Conservation (phyloP, 2,797 vertebrate genomes). For the Rhinoraja longicauda region DNA sequence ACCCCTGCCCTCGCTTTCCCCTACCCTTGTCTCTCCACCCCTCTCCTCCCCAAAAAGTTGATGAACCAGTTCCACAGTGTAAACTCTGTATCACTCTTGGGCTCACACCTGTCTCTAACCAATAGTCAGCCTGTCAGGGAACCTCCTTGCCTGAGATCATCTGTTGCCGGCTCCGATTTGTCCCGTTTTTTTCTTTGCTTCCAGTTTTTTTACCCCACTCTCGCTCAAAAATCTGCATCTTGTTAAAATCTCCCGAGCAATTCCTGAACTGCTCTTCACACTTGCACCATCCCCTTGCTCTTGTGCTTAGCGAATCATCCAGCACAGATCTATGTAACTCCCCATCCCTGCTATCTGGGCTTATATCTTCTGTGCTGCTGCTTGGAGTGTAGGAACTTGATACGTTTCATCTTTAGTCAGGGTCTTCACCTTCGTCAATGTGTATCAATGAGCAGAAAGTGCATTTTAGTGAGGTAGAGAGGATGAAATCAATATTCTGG, state of each 20-base stretch:
- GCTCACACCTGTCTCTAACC: too few relatives aligned
- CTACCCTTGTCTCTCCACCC: too few relatives aligned
- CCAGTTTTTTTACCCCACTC: too few relatives aligned
- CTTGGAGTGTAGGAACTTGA: neutral
- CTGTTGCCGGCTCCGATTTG: too few relatives aligned
- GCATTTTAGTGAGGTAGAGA: neutral
- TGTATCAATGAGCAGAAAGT: neutral
- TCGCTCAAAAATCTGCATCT: neutral
- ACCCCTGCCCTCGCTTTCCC: too few relatives aligned
- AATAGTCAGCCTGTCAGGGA: too few relatives aligned
- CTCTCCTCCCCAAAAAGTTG: too few relatives aligned
- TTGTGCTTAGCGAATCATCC: neutral
- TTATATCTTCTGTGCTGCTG: neutral
- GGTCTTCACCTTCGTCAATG: neutral
- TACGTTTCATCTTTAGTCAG: neutral
- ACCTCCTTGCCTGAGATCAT: too few relatives aligned
- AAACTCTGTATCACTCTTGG: too few relatives aligned
- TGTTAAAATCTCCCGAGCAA: neutral
- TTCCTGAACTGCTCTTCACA: neutral
- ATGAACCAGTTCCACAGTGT: too few relatives aligned
- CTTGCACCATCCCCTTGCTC: neutral
- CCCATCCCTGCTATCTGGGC: neutral
- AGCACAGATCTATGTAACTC: neutral
- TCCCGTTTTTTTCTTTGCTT: too few relatives aligned
- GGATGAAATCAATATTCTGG: too few relatives aligned